phyloP scores from a whole-genome alignment of 53 echinoderm and acorn worm species.

The Astropecten irregularis region DNA sequence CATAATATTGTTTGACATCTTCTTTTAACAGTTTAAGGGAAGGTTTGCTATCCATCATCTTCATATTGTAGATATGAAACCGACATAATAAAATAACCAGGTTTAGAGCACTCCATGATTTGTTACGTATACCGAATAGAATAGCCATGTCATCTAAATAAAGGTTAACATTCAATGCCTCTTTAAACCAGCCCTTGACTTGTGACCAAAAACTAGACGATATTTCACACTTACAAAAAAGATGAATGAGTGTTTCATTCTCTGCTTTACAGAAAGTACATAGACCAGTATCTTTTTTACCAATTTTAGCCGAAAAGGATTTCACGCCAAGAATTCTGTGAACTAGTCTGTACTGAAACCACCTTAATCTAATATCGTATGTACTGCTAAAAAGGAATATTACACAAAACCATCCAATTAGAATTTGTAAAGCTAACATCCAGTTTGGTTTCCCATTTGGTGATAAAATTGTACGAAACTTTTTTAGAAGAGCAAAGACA shows the following conservation, averaged over 20 bases:
- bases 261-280: constrained; percentile 3
- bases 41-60: background rate
- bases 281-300: background rate
- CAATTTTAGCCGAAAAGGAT: background rate
- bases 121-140: too few relatives aligned
- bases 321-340: constrained; percentile 1
- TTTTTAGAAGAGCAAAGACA: too few relatives aligned
- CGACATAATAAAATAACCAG: background rate
- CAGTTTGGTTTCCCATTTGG: too few relatives aligned
- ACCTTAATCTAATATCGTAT: background rate
- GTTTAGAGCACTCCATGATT: background rate
- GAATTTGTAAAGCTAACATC: background rate
- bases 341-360: constrained; percentile 15
- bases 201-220: background rate
- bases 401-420: background rate
- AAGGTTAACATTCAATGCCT: background rate
- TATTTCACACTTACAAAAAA: background rate
- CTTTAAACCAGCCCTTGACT: background rate
- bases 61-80: constrained; percentile 14
- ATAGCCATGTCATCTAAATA: background rate
- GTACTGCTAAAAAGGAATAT: constrained; percentile 7
- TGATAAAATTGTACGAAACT: too few relatives aligned
- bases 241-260: background rate
- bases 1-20: too few relatives aligned
- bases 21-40: too few relatives aligned